These are phyloP conservation scores for Ennomos erosarius DNA, from an alignment of 2,888 invertebrate species.

Conservation along the genomic window DNA sequence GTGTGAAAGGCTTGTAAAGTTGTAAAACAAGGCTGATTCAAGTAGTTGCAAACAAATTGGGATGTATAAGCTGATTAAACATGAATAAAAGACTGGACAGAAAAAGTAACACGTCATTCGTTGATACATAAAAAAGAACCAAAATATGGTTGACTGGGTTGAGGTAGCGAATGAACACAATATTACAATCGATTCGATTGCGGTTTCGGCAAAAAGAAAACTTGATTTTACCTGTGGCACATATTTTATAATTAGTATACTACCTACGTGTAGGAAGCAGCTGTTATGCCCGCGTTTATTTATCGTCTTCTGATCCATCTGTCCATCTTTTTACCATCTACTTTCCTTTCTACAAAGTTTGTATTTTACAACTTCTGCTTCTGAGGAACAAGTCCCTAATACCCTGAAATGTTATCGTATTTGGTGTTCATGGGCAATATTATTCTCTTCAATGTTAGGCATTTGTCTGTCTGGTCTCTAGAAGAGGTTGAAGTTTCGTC, in stretches of 20 bases:
- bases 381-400: slow-evolving; percentile 10
- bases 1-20: slow-evolving; percentile 27
- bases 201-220: no score
- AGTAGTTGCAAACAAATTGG: neutral
- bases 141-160: no score
- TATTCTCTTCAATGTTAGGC: slow-evolving; percentile 61
- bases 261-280: no score
- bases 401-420: slow-evolving; percentile 55
- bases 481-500: slow-evolving; percentile 41
- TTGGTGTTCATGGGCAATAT: slow-evolving; percentile 65
- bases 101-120: no score
- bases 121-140: no score
- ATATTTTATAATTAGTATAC: no score
- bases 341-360: neutral
- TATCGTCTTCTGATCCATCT: no score
- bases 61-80: neutral
- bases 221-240: no score
- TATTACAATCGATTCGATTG: no score
- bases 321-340: neutral
- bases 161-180: slow-evolving; percentile 86
- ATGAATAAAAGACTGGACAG: neutral
- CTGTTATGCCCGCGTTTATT: no score
- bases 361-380: slow-evolving; percentile 16
- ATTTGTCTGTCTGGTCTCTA: slow-evolving; percentile 50
- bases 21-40: slow-evolving; percentile 22